phyloP scores from a whole-genome alignment of 2,888 invertebrate species.

The Cheilosia vulpina region DNA sequence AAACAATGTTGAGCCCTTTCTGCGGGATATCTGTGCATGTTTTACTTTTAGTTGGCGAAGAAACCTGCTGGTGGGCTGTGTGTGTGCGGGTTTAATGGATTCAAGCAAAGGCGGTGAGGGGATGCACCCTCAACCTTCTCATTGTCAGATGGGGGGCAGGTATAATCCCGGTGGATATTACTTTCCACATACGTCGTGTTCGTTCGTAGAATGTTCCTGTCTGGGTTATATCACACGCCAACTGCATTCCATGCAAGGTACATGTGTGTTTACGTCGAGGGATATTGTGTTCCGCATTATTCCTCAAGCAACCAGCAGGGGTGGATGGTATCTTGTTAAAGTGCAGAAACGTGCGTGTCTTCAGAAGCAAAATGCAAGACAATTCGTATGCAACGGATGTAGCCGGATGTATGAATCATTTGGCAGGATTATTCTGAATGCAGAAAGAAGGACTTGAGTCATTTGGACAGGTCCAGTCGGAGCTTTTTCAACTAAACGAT shows the following conservation, averaged over 20 bases:
- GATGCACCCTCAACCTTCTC: conserved; percentile 10
- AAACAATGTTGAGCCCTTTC: conserved; percentile 38
- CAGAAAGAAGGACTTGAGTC: too few relatives aligned
- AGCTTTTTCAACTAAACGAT: too few relatives aligned
- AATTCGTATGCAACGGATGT: conserved; percentile 33
- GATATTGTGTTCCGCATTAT: conserved; percentile 33
- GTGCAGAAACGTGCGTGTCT: background rate
- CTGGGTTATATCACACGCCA: conserved; percentile 21
- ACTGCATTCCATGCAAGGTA: too few relatives aligned
- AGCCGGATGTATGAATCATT: background rate
- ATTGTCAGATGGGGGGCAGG: conserved; percentile 13
- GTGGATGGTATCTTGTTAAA: conserved; percentile 5
- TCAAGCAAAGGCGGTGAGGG: conserved; percentile 15
- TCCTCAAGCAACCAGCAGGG: background rate
- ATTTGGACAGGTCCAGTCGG: too few relatives aligned
- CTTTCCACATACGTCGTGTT: conserved; percentile 10
- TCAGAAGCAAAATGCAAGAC: conserved; percentile 10
- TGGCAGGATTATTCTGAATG: background rate
- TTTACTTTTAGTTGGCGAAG: background rate
- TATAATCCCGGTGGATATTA: conserved; percentile 35
- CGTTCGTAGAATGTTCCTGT: conserved; percentile 17
- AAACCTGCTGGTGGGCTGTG: background rate
- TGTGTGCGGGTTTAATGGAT: conserved; percentile 24
- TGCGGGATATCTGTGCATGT: conserved; percentile 4
- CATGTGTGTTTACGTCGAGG: conserved; percentile 13